These are phyloP conservation scores for Synodontis membranacea DNA, from an alignment of 2,113 vertebrate species.

Conservation along the genomic window DNA sequence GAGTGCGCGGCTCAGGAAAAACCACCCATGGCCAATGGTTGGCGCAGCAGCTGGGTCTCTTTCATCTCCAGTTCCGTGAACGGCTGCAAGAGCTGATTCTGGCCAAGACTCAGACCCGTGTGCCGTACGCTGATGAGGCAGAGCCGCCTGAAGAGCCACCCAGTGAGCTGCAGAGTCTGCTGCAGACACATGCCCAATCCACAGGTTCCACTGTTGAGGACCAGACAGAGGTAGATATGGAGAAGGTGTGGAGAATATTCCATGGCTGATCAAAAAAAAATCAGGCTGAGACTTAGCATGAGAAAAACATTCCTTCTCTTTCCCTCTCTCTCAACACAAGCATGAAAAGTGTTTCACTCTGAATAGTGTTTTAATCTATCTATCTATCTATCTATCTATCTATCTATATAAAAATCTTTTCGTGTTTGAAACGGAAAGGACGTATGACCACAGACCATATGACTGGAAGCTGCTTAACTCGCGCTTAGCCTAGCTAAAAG, in stretches of 20 bases:
- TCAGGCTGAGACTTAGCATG: background rate
- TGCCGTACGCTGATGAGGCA: constrained; percentile 73
- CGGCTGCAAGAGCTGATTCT: constrained; percentile 84
- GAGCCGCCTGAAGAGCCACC: constrained; percentile 71
- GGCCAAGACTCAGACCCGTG: constrained; percentile 76
- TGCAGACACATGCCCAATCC: constrained; percentile 50
- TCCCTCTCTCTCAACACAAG: background rate
- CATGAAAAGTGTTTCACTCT: background rate
- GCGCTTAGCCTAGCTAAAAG: no score
- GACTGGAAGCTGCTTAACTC: no score
- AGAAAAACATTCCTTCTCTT: background rate
- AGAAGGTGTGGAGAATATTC: constrained; percentile 52
- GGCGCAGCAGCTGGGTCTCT: constrained; percentile 83
- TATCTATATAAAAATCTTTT: no score
- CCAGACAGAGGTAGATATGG: constrained; percentile 21
- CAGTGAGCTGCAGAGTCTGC: constrained; percentile 60
- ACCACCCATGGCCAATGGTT: constrained; percentile 77
- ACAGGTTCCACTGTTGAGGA: background rate
- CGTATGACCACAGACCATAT: no score
- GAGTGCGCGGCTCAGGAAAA: constrained; percentile 85
- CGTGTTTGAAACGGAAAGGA: no score
- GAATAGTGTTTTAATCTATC: no score
- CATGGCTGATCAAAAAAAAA: background rate
- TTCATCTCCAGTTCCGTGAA: constrained; percentile 91
- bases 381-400: no score